Evolutionary conservation across 1,140 invertebrate genomes (phyloP), one percentile per base, ranked within the genome.

Genomic region (Leptopilina clavipes): DNA sequence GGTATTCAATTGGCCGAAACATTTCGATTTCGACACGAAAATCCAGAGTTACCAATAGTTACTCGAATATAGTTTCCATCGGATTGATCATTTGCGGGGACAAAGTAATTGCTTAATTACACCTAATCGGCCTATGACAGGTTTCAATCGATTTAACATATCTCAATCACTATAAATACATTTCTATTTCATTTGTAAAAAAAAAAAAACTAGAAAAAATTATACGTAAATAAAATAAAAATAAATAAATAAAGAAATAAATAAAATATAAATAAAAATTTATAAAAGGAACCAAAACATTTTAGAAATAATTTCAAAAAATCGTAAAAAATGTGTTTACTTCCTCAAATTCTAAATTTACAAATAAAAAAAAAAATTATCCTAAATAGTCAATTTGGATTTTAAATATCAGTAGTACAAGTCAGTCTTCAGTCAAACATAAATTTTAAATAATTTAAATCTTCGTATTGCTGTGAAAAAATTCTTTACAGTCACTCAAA

Each of bases 51-150:
- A 65, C 59, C 59, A 25, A 65, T 31, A 37, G 59, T 37, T 65
- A 31, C 59, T 31, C 59, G 25, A 31, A 65, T 65, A 65, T 65
- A 65, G 25, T 65, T 65, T 65, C 59, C 22, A 65, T 48, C 12
- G 74, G 71, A 80, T 80, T 82, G 81, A 82, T 82, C 79, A 82
- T 82, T 80, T 80, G 81, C 54, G 79, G 79, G 17, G 25, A 48
- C 43, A 48, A 25, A 43, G 74, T 73, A 72, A 80, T 82, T 82
- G 81, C 74, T 82, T 78, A 80, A 82, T 82, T 80, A 82, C 78
- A 78, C 70, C 56, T 43, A 72, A 80, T 80, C 73, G 75, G 44
- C 71, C 78, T 72, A 70, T 74, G 44, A 31, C 76, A 12, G 37
- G 25, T 43, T 59, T 31, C 3, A 12, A 65, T 31, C 19, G 3